Evolutionary conservation across 2,888 invertebrate genomes (phyloP), one percentile per base, ranked within the genome.

Genomic region (Dryomyza anilis): DNA sequence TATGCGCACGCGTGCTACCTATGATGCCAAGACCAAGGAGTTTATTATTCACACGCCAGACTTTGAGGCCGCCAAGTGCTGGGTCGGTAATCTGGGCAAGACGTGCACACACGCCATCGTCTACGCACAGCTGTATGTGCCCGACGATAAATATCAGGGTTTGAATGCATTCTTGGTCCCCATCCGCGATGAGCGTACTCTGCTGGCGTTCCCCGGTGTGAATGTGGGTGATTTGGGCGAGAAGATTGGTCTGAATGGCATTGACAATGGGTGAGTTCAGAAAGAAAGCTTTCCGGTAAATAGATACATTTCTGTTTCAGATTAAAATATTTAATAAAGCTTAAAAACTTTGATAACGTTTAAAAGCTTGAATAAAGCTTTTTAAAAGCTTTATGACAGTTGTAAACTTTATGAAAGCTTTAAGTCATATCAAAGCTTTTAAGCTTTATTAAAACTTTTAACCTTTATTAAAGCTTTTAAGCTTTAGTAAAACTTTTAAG

Each of bases 181-280:
- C 0, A 87, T 98, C 67, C 85, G 96, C 3, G 90, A 94, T 81
- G 87, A 89, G 0, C 84, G 86, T 64, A 93, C 93, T 0, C 80
- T 93, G 75, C 76, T 87, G 60, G 87, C 94, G 0, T 88, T 85
- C 76, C 89, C 93, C 0, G 95, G 96, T 0, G 88, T 98, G 1
- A 88, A 87, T 0, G 91, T 96, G 0, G 96, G 96, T 0, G 97
- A 98, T 80, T 88, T 98, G 85, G 98, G 98, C 0, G 92, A 93
- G 80, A 98, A 98, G 84, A 86, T 94, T 46, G 96, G 94, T 0
- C 86, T 95, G 8, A 95, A 97, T 82, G 96, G 95, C 2, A 83
- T 97, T 45, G 98, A 98, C 80, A 98, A 98, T 85, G 98, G 98
- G 92, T 93, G 69, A 69, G 72, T 67, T 1, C 3, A 27, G 7